phyloP scores from a whole-genome alignment of 2,797 vertebrate genomes.

The Sandelia bainsii region DNA sequence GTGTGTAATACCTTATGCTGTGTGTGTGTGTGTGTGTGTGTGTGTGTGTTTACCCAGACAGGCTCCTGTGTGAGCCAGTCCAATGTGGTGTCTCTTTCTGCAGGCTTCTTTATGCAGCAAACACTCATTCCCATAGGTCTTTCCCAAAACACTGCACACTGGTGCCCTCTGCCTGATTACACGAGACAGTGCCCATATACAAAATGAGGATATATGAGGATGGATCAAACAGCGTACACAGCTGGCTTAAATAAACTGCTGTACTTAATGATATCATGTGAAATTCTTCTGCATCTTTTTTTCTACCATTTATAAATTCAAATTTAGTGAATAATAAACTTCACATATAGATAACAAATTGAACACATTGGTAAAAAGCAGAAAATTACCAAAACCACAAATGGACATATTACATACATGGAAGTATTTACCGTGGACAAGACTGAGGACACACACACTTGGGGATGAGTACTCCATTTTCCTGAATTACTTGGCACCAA shows the following conservation, averaged over 20 bases:
- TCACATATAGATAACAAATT: not conserved
- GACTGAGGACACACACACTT: conserved; percentile 76
- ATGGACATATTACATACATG: too few species aligned
- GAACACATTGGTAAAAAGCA: not conserved
- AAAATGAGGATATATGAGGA: conserved; percentile 12
- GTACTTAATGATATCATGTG: not conserved
- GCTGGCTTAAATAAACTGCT: conserved; percentile 14
- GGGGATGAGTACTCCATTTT: conserved; percentile 66
- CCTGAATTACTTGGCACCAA: conserved; percentile 74
- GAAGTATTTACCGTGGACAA: conserved; percentile 70
- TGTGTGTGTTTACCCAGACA: conserved; percentile 77
- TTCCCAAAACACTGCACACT: conserved; percentile 85
- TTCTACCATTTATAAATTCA: not conserved
- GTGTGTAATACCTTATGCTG: conserved; percentile 24
- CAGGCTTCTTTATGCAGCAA: conserved; percentile 84
- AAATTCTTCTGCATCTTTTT: not conserved
- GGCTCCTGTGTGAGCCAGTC: conserved; percentile 79
- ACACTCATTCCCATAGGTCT: conserved; percentile 81
- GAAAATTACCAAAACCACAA: not conserved
- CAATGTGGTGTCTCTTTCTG: conserved; percentile 77
- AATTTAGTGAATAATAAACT: not conserved
- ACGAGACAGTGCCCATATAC: conserved; percentile 33
- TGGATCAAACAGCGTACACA: conserved; percentile 1
- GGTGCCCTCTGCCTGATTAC: conserved; percentile 79
- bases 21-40: conserved; percentile 33